Evolutionary conservation across 2,113 vertebrate genomes (phyloP), one percentile per base, ranked within the genome.

Genomic region (Elachura formosa): DNA sequence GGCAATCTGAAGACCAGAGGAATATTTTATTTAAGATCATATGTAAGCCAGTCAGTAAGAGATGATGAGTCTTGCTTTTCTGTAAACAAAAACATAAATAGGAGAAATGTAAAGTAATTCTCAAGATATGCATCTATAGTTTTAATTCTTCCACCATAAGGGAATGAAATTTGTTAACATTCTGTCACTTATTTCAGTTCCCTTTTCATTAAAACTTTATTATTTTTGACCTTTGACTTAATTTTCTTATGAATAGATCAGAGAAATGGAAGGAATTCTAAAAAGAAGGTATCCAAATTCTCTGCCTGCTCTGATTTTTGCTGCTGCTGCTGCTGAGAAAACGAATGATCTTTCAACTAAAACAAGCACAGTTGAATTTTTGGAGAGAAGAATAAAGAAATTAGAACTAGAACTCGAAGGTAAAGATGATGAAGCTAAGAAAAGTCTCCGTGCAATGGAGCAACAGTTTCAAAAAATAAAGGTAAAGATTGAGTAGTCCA

Each of bases 381-480:
- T 99, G 96, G 99, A 99, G 94, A 98, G 94, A 95, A 98, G 98
- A 90, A 96, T 99, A 40, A 98, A 98, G 64, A 98, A 98, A 34
- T 96, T 99, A 94, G 99, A 99, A 98, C 96, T 97, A 3, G 98
- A 99, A 93, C 98, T 99, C 76, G 99, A 99, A 96, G 98, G 97
- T 67, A 98, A 97, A 91, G 98, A 99, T 81, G 99, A 99, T 76
- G 98, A 99, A 92, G 98, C 99, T 80, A 99, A 99, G 85, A 98
- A 97, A 93, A 98, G 98, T 94, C 98, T 99, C 59, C 97, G 98
- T 66, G 95, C 98, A 63, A 98, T 99, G 99, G 99, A 99, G 72
- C 99, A 99, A 21, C 98, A 98, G 46, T 99, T 99, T 96, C 98
- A 99, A 84, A 97, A 98, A 94, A 97, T 99, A 81, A 99, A 99